Conservation (phyloP, 1,140 invertebrate species). For the Drosophila persimilis region DNA sequence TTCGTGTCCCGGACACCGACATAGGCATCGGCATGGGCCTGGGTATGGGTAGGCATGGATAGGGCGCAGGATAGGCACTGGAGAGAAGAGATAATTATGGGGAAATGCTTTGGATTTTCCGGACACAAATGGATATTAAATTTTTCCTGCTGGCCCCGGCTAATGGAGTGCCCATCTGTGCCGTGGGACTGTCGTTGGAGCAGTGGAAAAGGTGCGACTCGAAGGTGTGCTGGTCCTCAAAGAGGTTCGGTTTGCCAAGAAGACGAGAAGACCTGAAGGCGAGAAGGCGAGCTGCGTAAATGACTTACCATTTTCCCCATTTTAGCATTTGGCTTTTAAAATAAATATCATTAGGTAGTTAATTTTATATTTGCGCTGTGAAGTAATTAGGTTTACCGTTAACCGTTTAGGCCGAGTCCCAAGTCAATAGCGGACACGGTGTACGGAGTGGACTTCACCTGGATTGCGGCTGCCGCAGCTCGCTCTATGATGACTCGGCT, state of each 20-base stretch:
- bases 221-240: not conserved
- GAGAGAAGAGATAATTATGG: constrained; percentile 47
- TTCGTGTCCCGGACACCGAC: not conserved
- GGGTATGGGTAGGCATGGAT: not conserved
- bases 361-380: constrained; percentile 41
- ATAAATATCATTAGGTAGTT: constrained; percentile 48
- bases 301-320: constrained; percentile 27
- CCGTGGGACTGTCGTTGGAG: not conserved
- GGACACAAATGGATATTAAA: constrained; percentile 54
- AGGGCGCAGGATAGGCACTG: not conserved
- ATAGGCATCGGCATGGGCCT: not conserved
- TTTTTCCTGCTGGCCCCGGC: constrained; percentile 37
- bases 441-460: not conserved
- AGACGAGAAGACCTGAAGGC: not conserved
- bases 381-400: constrained; percentile 36
- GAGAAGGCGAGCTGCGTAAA: constrained; percentile 1
- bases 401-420: not conserved
- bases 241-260: not conserved
- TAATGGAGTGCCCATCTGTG: constrained; percentile 37
- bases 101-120: constrained; percentile 38
- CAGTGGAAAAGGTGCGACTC: not conserved
- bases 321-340: constrained; percentile 14
- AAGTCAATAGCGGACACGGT: constrained; percentile 15
- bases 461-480: not conserved
- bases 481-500: not conserved